Conservation (phyloP, 2,888 invertebrate genomes). For the Drosophila dives region DNA sequence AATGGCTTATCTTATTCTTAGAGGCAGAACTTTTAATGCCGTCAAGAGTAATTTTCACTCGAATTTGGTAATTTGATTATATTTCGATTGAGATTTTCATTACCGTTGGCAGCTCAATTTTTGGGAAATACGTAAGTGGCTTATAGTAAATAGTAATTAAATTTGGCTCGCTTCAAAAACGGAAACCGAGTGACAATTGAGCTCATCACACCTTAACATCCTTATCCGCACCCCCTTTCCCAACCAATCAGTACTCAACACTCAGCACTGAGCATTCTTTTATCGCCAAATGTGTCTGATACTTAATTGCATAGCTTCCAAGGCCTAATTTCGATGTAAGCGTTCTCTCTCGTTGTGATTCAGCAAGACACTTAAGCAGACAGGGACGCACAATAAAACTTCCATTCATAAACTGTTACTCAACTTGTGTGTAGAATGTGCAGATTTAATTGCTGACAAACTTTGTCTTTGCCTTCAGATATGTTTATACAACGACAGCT, state of each 20-base stretch:
- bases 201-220: background rate
- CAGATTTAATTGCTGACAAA: background rate
- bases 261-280: background rate
- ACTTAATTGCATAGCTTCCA: conserved; percentile 54
- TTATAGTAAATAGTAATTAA: conserved; percentile 6
- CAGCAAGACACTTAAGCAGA: conserved; percentile 37
- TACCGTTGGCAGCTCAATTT: conserved; percentile 1
- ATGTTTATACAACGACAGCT: background rate
- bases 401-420: conserved; percentile 12
- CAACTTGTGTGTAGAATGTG: background rate
- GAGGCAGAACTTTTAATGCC: background rate
- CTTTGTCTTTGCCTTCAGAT: conserved; percentile 4
- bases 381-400: background rate
- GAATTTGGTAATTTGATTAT: background rate
- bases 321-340: conserved; percentile 1
- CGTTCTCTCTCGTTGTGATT: conserved; percentile 31
- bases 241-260: background rate
- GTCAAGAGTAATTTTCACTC: too few species aligned
- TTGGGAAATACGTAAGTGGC: background rate
- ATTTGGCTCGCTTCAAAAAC: background rate
- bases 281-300: conserved; percentile 37
- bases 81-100: background rate
- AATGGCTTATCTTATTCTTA: background rate
- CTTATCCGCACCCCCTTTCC: background rate
- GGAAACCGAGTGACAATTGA: background rate